Conservation (phyloP, 2,797 vertebrate species). For the Leptodactylus fallax region DNA sequence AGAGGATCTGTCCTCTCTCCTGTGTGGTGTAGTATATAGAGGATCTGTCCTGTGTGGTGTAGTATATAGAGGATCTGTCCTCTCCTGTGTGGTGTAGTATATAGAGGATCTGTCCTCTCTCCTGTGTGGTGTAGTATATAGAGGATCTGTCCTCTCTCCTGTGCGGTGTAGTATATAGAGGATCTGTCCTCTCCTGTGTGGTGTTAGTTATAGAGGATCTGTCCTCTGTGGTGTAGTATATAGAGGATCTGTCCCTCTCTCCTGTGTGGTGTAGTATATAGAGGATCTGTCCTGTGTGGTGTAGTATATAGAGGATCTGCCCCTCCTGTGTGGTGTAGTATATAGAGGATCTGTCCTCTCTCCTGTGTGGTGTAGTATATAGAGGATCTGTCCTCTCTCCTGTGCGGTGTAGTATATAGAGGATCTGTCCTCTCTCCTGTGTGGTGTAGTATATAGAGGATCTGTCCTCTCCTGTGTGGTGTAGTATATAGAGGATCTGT, state of each 20-base stretch:
- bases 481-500: conserved; percentile 1
- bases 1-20: background rate
- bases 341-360: background rate
- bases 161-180: conserved; percentile 3
- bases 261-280: background rate
- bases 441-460: background rate
- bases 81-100: background rate
- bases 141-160: background rate
- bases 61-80: background rate
- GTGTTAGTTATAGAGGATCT: background rate
- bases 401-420: background rate
- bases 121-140: conserved; percentile 15
- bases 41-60: background rate
- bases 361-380: conserved; percentile 1
- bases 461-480: background rate
- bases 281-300: background rate
- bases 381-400: background rate
- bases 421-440: background rate
- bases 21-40: conserved; percentile 9
- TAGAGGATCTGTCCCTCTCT: background rate
- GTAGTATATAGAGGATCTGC: background rate
- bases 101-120: background rate
- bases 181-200: background rate
- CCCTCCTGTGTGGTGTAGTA: conserved; percentile 9
- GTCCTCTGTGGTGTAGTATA: background rate